A percentile compares a stretch with the other conserved stretches of the same genome.
Conservation (phyloP, 2,888 invertebrate genomes). For the Diarsia dahlii region DNA sequence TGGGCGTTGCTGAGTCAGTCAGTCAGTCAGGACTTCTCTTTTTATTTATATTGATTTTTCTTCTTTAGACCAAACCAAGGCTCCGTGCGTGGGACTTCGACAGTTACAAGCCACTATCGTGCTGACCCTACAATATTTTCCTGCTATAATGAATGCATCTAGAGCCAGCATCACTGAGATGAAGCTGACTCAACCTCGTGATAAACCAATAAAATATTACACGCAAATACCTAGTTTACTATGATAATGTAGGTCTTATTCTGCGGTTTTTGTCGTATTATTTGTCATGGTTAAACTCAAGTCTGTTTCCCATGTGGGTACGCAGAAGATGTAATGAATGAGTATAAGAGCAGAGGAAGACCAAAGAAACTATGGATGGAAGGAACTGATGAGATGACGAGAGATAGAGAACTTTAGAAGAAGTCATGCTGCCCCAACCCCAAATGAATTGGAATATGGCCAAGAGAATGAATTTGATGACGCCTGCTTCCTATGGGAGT, state of each 20-base stretch:
- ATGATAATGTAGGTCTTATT: not conserved
- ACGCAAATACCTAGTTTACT: constrained; percentile 11
- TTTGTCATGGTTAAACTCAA: not conserved
- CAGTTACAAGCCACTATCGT: constrained; percentile 50
- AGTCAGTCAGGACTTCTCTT: too few relatives aligned
- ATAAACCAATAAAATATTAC: constrained; percentile 64
- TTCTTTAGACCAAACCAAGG: not conserved
- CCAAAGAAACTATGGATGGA: too few relatives aligned
- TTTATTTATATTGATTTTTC: too few relatives aligned
- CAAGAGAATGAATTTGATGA: not conserved
- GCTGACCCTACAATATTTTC: constrained; percentile 74
- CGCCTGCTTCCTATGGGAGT: not conserved
- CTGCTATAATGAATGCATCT: constrained; percentile 82
- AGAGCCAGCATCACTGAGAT: constrained; percentile 71
- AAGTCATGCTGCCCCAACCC: too few relatives aligned
- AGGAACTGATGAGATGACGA: too few relatives aligned
- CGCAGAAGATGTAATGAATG: not conserved
- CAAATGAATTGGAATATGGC: too few relatives aligned
- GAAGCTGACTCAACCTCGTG: constrained; percentile 62
- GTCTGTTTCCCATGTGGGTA: not conserved
- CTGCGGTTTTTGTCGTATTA: not conserved
- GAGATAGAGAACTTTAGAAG: too few relatives aligned
- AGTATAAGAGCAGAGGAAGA: too few relatives aligned
- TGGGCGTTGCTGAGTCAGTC: too few relatives aligned
- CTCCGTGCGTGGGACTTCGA: not conserved